Conservation (phyloP, 2,888 invertebrate genomes). For the Apotomis capreana region DNA sequence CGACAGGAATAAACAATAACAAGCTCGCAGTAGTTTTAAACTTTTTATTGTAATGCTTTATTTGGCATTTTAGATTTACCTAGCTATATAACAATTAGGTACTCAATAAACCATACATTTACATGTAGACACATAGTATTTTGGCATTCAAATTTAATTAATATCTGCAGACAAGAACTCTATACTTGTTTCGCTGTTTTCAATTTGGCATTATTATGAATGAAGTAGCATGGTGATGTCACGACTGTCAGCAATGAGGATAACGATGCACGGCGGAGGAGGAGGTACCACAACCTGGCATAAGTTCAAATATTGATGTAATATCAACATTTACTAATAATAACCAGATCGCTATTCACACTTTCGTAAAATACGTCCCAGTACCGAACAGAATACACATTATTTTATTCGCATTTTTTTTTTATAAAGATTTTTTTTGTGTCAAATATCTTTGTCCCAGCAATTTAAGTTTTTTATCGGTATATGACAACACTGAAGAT, state of each 20-base stretch:
- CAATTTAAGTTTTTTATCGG: no score
- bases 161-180: background rate
- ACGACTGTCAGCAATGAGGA: no score
- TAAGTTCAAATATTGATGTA: background rate
- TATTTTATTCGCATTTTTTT: no score
- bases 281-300: background rate
- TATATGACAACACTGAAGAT: no score
- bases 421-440: no score
- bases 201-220: background rate
- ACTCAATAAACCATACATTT: slow-evolving; percentile 10
- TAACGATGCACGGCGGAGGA: no score
- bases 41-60: slow-evolving; percentile 32
- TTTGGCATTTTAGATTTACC: slow-evolving; percentile 27
- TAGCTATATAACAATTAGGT: slow-evolving; percentile 17
- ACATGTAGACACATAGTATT: slow-evolving; percentile 18
- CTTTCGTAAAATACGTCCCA: no score
- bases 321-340: no score
- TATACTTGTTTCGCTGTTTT: background rate
- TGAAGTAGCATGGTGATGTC: background rate
- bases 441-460: no score
- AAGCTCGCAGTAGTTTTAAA: background rate
- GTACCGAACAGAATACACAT: no score
- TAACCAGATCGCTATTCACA: no score
- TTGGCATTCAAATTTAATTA: slow-evolving; percentile 10
- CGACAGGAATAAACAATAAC: background rate